Evolutionary conservation across 2,888 invertebrate genomes (phyloP).

Genomic region (Apamea anceps): DNA sequence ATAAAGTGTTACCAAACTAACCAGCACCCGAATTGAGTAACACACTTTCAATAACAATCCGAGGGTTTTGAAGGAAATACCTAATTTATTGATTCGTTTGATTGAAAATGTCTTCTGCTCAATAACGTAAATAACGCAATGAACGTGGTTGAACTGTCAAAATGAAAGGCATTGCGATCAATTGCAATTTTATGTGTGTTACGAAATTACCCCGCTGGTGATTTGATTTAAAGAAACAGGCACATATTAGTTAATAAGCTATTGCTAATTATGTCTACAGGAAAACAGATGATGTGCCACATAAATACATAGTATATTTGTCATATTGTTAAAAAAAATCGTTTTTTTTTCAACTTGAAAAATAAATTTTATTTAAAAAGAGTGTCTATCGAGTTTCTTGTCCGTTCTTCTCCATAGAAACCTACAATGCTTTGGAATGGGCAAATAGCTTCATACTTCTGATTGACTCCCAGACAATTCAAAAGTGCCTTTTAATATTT

Average conservation of each 20-base stretch:
- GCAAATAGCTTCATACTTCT: background rate
- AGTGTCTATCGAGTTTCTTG: background rate
- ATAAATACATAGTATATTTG: background rate
- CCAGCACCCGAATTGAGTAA: background rate
- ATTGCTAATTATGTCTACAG: background rate
- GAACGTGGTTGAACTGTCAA: background rate
- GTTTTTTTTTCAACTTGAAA: background rate
- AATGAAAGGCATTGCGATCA: background rate
- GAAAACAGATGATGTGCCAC: background rate
- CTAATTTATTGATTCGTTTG: background rate
- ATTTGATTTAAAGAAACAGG: background rate
- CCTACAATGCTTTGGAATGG: background rate
- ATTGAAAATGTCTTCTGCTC: background rate
- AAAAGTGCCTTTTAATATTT: background rate
- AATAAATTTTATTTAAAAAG: background rate
- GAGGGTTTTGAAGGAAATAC: background rate
- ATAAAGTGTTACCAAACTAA: background rate
- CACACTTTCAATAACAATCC: background rate
- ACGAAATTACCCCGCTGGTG: background rate
- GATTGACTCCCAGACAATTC: background rate
- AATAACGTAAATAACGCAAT: background rate
- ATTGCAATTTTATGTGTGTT: background rate
- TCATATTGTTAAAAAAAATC: background rate
- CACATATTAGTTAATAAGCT: background rate
- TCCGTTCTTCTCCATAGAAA: background rate